Percentiles rank a stretch among this genome's conserved stretches.
Evolutionary conservation across 2,797 vertebrate species (phyloP).

Genomic region (Scomberomorus guttatus): DNA sequence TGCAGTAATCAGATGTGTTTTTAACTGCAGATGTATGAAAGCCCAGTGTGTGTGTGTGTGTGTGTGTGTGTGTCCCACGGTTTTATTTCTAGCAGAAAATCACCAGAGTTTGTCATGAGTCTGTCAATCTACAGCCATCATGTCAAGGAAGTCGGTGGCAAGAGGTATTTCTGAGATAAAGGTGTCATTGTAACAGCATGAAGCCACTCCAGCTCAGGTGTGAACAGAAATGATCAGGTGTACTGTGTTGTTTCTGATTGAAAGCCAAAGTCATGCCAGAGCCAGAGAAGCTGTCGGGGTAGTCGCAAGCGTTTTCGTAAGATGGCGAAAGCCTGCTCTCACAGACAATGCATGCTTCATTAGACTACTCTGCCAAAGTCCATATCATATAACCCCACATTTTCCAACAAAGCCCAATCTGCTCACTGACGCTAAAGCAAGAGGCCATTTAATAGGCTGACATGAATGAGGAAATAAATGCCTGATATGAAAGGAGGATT

Average conservation of each 20-base stretch:
- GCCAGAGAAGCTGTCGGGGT: constrained; percentile 48
- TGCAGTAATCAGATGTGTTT: constrained; percentile 31
- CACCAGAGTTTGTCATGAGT: neutral
- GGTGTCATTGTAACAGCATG: constrained; percentile 37
- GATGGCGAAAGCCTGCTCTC: constrained; percentile 45
- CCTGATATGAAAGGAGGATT: neutral
- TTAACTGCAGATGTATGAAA: constrained; percentile 23
- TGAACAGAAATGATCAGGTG: constrained; percentile 39
- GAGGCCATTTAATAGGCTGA: constrained; percentile 46
- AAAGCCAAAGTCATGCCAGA: constrained; percentile 68
- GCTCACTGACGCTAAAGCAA: constrained; percentile 16
- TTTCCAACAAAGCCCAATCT: constrained; percentile 64
- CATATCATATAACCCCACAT: constrained; percentile 74
- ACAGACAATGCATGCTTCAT: constrained; percentile 66
- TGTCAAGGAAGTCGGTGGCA: too few relatives aligned
- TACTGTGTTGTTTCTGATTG: constrained; percentile 67
- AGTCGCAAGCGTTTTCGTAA: constrained; percentile 17
- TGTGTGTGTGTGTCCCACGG: neutral
- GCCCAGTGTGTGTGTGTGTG: neutral
- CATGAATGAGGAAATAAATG: constrained; percentile 40
- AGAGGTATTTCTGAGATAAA: constrained; percentile 50
- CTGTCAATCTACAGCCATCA: neutral
- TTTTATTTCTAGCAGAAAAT: constrained; percentile 4
- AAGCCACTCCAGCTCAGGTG: constrained; percentile 17
- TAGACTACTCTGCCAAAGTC: constrained; percentile 66